These are phyloP conservation scores for Ochropleura leucogaster DNA, from an alignment of 2,888 invertebrate genomes.

Conservation along the genomic window DNA sequence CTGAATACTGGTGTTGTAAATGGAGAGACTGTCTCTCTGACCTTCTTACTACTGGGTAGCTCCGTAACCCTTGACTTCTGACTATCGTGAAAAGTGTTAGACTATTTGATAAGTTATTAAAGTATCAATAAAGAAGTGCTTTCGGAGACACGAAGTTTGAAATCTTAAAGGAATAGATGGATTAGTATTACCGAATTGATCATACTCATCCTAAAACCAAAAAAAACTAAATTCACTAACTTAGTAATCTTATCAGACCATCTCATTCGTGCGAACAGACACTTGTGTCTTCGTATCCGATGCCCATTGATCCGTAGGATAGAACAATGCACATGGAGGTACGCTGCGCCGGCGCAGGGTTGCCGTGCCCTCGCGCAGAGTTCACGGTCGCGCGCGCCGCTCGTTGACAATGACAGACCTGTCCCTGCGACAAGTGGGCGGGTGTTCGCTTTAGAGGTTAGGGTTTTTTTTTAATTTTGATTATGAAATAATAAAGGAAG, in stretches of 20 bases:
- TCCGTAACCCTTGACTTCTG: not conserved
- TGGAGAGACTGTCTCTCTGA: not conserved
- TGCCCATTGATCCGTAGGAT: conserved; percentile 47
- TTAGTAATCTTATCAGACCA: not conserved
- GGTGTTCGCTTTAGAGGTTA: conserved; percentile 12
- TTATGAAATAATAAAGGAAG: not conserved
- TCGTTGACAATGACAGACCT: conserved; percentile 57
- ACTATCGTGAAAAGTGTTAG: not conserved
- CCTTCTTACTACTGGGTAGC: not conserved
- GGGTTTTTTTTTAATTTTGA: not conserved
- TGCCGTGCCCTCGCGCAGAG: conserved; percentile 64
- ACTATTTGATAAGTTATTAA: not conserved
- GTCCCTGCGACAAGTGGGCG: conserved; percentile 58
- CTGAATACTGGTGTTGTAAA: not conserved
- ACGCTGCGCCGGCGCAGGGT: conserved; percentile 60
- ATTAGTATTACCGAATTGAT: not conserved
- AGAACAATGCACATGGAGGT: conserved; percentile 46
- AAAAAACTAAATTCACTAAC: not conserved
- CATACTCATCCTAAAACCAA: not conserved
- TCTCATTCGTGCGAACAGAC: conserved; percentile 20
- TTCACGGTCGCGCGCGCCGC: conserved; percentile 73
- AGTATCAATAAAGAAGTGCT: not conserved
- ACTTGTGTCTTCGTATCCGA: conserved; percentile 39
- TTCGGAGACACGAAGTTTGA: not conserved
- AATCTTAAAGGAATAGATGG: not conserved